Base-by-base conservation (phyloP, 2,797 vertebrate species). In the Coregonus suidteri region DNA sequence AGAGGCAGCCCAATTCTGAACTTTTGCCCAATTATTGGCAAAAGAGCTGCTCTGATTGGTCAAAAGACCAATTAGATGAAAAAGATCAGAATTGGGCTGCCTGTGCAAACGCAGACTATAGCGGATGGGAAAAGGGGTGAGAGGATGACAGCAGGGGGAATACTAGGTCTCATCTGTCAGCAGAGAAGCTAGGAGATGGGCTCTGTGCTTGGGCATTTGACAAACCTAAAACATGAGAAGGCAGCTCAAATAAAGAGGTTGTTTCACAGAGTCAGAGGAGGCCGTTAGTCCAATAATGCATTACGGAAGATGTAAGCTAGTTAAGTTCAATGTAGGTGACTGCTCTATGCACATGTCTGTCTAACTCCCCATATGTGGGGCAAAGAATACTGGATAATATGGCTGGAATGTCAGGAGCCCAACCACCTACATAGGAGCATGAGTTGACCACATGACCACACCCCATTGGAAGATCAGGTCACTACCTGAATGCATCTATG, bases 401-500 rank as follows among this genome's bases (percentile, higher is more conserved):
- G 80, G 81, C 77, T 82, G 51, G 81, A 71, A 78, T 18, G 73
- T 84, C 72, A 86, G 78, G 71, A 73, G 74, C 79, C 85, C 35
- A 77, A 75, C 71, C 78, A 73, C 72, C 71, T 73, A 81, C 76
- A 77, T 74, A 66, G 0, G 81, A 78, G 75, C 71, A 83, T 81
- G 30, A 81, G 78, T 76, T 77, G 82, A 83, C 77, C 25, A 25
- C 25, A 34, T 34, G 34, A 34, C 34, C 77, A 79, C 66, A 66
- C 79, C 67, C 80, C 78, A 86, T 82, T 53, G 66, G 78, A 64
- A 80, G 73, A 81, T 11, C 15, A 70, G 65, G 68, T 25, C 59
- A 83, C 51, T 77, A 75, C 79, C 77, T 13, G 47, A 81, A 84
- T 81, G 83, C 76, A 80, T 85, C 56, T 82, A 84, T 86, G 82